phyloP scores from a whole-genome alignment of 2,888 invertebrate genomes.

The Zele albiditarsus region DNA sequence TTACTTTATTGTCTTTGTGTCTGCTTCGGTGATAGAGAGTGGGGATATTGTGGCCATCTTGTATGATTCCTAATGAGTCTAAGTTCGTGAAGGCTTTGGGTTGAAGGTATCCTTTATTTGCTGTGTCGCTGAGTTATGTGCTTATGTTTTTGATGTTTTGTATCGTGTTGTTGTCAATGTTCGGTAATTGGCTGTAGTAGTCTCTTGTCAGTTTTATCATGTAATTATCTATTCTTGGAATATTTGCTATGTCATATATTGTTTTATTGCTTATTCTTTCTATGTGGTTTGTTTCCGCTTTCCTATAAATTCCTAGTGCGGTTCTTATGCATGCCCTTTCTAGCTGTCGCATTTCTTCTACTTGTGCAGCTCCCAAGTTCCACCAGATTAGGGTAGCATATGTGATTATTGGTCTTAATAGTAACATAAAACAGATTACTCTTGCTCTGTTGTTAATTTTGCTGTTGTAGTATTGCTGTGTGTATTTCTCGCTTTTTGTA shows the following conservation, averaged over 20 bases:
- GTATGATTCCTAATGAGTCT: not conserved
- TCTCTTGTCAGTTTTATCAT: slow-evolving; percentile 20
- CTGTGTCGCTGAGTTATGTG: not conserved
- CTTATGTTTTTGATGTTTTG: not conserved
- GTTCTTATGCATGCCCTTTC: slow-evolving; percentile 33
- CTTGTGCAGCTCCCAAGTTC: slow-evolving; percentile 31
- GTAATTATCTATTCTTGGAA: slow-evolving; percentile 6
- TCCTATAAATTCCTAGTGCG: not conserved
- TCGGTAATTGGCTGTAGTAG: not conserved
- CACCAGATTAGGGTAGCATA: slow-evolving; percentile 21
- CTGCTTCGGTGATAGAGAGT: no score
- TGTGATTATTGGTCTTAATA: not conserved
- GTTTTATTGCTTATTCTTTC: not conserved
- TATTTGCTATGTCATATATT: not conserved
- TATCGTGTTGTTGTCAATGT: not conserved
- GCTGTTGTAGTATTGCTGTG: not conserved
- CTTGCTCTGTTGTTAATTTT: not conserved
- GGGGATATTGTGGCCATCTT: no score
- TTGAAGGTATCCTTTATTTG: not conserved
- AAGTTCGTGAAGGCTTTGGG: not conserved
- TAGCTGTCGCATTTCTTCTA: slow-evolving; percentile 36
- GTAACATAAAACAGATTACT: not conserved
- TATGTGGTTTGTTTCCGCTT: not conserved
- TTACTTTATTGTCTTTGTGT: no score
- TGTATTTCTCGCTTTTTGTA: slow-evolving; percentile 28